Base-by-base conservation (phyloP, 1,140 invertebrate species). In the Delia radicum region DNA sequence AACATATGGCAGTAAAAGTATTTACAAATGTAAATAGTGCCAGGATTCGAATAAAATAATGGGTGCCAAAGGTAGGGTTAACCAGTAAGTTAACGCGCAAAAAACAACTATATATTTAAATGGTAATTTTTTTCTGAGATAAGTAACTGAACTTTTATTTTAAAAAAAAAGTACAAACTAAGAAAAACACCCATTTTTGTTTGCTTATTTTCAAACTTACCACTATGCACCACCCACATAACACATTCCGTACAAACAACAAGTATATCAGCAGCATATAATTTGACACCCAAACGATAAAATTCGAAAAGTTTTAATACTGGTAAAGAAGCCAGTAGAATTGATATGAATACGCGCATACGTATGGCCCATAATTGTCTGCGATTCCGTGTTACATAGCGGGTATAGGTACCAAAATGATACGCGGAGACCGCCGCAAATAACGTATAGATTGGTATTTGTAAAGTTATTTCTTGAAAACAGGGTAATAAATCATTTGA, bases 171-270 rank as follows among this genome's bases (percentile, higher is more conserved):
- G n/a, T n/a, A n/a, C n/a, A n/a, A n/a, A n/a, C n/a, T n/a, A n/a
- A n/a, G n/a, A n/a, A n/a, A n/a, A n/a, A n/a, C n/a, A n/a, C n/a
- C n/a, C n/a, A n/a, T n/a, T n/a, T n/a, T n/a, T n/a, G n/a, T n/a
- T n/a, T n/a, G n/a, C n/a, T n/a, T n/a, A n/a, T 71, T 69, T 27
- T 12, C 24, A n/a, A 21, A 63, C 85, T 79, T 78, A 85, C 85
- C 89, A 78, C 93, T 90, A 87, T 97, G 94, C n/a, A 94, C 87
- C 27, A 93, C 84, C 95, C 94, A 96, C 76, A 93, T 88, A 76
- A 95, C 83, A 79, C 90, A 90, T 82, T 93, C 89, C 28, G 92
- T 88, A 62, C 90, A 89, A 62, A 90, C 88, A 26, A 91, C 87
- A 55, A 95, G 89, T 82, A 93, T 92, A 86, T 94, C 91, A 74